Conservation (phyloP, 35 echinoderm and acorn worm species). For the Stichopus chloronotus region DNA sequence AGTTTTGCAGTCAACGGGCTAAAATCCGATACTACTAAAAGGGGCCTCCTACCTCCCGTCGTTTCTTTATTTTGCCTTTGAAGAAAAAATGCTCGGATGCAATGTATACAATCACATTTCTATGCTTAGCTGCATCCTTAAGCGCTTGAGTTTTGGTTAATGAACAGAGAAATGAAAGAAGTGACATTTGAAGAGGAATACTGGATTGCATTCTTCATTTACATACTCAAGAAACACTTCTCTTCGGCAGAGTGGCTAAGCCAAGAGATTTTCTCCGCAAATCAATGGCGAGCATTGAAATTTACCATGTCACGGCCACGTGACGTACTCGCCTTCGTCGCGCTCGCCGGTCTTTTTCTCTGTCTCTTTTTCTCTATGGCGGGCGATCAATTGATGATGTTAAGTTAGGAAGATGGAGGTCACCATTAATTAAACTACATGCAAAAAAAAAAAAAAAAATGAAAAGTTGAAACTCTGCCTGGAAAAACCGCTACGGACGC, state of each 20-base stretch:
- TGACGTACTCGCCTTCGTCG: constrained; percentile 13
- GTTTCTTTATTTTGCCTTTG: constrained; percentile 59
- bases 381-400: constrained; percentile 52
- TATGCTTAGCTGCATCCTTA: constrained; percentile 60
- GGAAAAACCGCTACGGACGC: no score
- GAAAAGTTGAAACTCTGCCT: background rate
- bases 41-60: constrained; percentile 52
- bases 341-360: background rate
- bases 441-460: background rate
- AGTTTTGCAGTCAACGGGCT: constrained; percentile 71
- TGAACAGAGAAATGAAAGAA: constrained; percentile 56
- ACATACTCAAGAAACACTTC: constrained; percentile 62
- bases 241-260: constrained; percentile 51
- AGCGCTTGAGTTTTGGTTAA: constrained; percentile 63
- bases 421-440: constrained; percentile 47
- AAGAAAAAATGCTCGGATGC: constrained; percentile 50
- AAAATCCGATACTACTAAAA: constrained; percentile 70
- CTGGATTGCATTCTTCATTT: constrained; percentile 57
- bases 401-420: constrained; percentile 22
- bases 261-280: constrained; percentile 47
- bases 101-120: constrained; percentile 69
- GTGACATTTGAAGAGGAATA: constrained; percentile 64
- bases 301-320: constrained; percentile 52
- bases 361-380: background rate
- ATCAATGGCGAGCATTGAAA: constrained; percentile 58